A percentile compares a stretch with the other conserved stretches of the same genome.
Conservation (phyloP, 1,140 invertebrate genomes). For the Diabrotica undecimpunctata region DNA sequence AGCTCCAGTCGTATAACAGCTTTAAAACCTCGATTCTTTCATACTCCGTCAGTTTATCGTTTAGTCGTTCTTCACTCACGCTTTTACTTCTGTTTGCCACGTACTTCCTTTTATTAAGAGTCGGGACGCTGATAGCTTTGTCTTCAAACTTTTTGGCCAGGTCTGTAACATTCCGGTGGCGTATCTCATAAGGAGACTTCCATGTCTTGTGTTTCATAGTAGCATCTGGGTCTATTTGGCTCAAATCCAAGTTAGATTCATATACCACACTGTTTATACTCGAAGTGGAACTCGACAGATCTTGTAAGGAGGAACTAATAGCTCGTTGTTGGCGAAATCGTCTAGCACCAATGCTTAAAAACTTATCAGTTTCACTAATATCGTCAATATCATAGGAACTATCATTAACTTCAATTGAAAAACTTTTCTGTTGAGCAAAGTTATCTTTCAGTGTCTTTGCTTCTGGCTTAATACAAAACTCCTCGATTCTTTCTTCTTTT, state of each 20-base stretch:
- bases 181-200: constrained; percentile 55
- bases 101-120: constrained; percentile 29
- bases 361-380: constrained; percentile 36
- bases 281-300: constrained; percentile 45
- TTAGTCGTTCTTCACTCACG: constrained; percentile 39
- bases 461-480: constrained; percentile 23
- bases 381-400: constrained; percentile 31
- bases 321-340: constrained; percentile 30
- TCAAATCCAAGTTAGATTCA: constrained; percentile 44
- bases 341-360: constrained; percentile 34
- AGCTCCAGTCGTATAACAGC: constrained; percentile 54
- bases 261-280: constrained; percentile 45
- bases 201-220: constrained; percentile 48
- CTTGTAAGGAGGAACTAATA: constrained; percentile 41
- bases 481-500: constrained; percentile 30
- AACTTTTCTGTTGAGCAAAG: constrained; percentile 40
- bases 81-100: constrained; percentile 35
- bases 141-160: constrained; percentile 57
- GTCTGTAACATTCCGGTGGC: constrained; percentile 52
- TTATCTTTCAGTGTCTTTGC: constrained; percentile 31
- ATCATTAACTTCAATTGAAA: constrained; percentile 39
- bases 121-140: constrained; percentile 38
- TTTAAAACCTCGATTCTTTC: constrained; percentile 53
- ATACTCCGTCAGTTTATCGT: constrained; percentile 46
- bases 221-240: constrained; percentile 43